Evolutionary conservation across 2,113 vertebrate species (phyloP).

Genomic region (Zingel zingel): DNA sequence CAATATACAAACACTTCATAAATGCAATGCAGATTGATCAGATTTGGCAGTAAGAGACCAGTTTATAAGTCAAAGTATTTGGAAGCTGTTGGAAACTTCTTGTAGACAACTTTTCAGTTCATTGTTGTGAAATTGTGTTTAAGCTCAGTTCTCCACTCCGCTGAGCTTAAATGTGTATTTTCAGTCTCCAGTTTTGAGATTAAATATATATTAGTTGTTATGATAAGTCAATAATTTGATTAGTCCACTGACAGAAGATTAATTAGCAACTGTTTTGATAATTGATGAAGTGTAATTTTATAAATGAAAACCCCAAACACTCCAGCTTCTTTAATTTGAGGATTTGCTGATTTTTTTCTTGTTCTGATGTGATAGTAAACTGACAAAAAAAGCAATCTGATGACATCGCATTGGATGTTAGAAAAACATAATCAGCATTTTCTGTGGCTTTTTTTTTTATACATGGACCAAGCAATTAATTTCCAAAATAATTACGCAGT

Average conservation of each 20-base stretch:
- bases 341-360: neutral
- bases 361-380: neutral
- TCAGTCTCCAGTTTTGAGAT: neutral
- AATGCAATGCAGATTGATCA: neutral
- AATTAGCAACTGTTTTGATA: neutral
- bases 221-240: neutral
- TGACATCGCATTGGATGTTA: neutral
- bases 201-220: neutral
- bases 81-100: neutral
- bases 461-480: neutral
- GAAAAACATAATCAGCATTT: neutral
- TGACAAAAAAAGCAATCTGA: neutral
- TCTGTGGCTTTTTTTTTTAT: neutral
- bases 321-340: neutral
- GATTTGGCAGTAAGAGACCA: neutral
- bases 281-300: neutral
- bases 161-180: neutral
- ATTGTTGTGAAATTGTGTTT: neutral
- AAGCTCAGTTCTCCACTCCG: neutral
- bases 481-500: neutral
- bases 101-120: neutral
- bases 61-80: too few relatives aligned
- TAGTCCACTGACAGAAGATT: neutral
- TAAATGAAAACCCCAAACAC: neutral
- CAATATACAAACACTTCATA: neutral